Evolutionary conservation across 1,140 invertebrate species (phyloP).

Genomic region (Calephelis virginiensis): DNA sequence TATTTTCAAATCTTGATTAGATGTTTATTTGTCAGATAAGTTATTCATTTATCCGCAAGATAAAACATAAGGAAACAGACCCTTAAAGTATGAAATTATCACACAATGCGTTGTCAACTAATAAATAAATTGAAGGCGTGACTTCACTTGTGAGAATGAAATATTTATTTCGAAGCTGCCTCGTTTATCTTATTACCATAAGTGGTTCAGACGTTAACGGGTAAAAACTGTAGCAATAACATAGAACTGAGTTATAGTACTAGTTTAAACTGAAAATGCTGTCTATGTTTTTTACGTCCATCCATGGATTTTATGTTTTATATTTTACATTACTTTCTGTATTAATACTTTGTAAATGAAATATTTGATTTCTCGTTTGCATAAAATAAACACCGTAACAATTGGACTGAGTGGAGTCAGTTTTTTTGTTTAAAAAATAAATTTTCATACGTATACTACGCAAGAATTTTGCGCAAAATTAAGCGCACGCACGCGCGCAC

Average conservation of each 20-base stretch:
- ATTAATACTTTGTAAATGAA: too few relatives aligned
- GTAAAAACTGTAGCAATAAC: conserved; percentile 18
- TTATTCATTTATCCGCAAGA: neutral
- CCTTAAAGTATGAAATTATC: conserved; percentile 24
- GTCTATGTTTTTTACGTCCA: too few relatives aligned
- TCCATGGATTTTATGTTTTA: too few relatives aligned
- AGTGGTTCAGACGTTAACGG: conserved; percentile 11
- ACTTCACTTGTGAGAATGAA: conserved; percentile 24
- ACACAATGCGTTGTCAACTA: conserved; percentile 29
- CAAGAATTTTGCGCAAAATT: too few relatives aligned
- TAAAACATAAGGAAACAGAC: neutral
- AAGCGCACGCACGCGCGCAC: too few relatives aligned
- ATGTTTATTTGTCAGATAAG: neutral
- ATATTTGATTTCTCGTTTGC: too few relatives aligned
- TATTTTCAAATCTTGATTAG: too few relatives aligned
- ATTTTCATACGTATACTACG: too few relatives aligned
- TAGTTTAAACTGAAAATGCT: neutral
- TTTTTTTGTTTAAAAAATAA: too few relatives aligned
- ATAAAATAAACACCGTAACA: too few relatives aligned
- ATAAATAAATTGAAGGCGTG: conserved; percentile 24
- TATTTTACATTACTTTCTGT: too few relatives aligned
- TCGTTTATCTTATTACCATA: conserved; percentile 19
- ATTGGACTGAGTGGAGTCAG: too few relatives aligned
- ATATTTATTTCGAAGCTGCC: conserved; percentile 23
- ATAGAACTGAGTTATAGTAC: neutral